Base-by-base conservation (phyloP, 2,888 invertebrate genomes). In the Scaptodrosophila latifasciaeformis region DNA sequence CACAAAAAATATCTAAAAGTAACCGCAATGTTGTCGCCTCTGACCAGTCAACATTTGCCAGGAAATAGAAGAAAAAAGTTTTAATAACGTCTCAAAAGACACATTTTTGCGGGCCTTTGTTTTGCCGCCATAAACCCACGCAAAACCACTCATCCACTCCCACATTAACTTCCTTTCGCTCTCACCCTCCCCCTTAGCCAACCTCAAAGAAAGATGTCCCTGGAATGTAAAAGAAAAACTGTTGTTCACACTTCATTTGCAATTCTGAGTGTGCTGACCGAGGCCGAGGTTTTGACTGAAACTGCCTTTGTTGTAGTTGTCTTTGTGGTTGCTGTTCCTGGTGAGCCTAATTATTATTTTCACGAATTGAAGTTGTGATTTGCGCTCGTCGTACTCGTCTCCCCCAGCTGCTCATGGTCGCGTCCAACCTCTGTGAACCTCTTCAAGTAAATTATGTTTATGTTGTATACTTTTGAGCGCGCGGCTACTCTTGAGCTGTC, bases 191-290 rank as follows among this genome's bases (percentile, higher is more conserved):
- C n/a, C n/a, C n/a, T n/a, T n/a, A n/a, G n/a, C n/a, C n/a, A n/a
- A n/a, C n/a, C n/a, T n/a, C n/a, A n/a, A n/a, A n/a, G n/a, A n/a
- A n/a, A n/a, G n/a, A n/a, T n/a, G n/a, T n/a, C n/a, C n/a, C n/a
- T n/a, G n/a, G n/a, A n/a, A n/a, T n/a, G n/a, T n/a, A n/a, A n/a
- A 46, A 34, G 18, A 37, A 49, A 56, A 62, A 70, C 62, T 75
- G 71, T 75, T 68, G 71, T 76, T 76, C 78, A 74, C 76, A 78
- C 81, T 76, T 76, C 78, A 76, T 76, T 76, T 78, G 67, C 65
- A 75, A 76, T 76, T 76, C 74, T 51, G 79, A 75, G 78, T 59
- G 34, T 43, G 52, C 50, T 55, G 64, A 59, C 52, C 44, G 18
- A 39, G 12, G 31, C 40, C 19, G 21, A 17, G 10, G 15, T 13